Base-by-base conservation (phyloP, 2,113 vertebrate genomes). In the Poeciliopsis prolifica region DNA sequence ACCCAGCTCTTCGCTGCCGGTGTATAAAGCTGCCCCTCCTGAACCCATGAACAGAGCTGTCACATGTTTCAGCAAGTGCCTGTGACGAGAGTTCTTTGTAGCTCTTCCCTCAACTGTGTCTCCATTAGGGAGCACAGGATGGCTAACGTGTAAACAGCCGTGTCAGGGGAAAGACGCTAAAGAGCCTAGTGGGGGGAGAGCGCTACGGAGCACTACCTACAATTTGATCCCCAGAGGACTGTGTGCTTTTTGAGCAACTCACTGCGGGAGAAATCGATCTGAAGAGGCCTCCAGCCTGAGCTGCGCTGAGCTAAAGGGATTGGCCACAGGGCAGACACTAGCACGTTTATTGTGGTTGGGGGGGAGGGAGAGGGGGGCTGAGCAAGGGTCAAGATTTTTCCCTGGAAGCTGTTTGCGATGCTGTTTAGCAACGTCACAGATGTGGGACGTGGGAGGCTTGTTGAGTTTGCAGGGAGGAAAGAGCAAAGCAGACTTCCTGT, bases 351-450 rank as follows among this genome's bases (percentile, higher is more conserved):
- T 40, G 63, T 26, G 74, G 79, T 70, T 51, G 75, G 76, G 69
- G 35, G 82, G 72, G 70, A 35, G 33, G 82, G 72, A 68, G 40
- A 30, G 65, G 72, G 54, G 67, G 31, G 61, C 9, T 22, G 68
- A 26, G 35, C 31, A 40, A 67, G 54, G 70, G 76, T 75, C 69
- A 29, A 66, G 63, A 70, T 78, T 74, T 77, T 83, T 90, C 87
- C 87, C 71, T 75, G 73, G n/a, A 70, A 85, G 86, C 79, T 74
- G 64, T 66, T 72, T 90, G 82, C 84, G 81, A 86, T 30, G 84
- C 90, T 91, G 91, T 86, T 88, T 90, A 85, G 88, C 89, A 85
- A 89, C 86, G 86, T 94, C 92, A 94, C 88, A 88, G 88, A 86
- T 90, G 82, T 84, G 79, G 81, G 72, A 70, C 35, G 78, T 85